Evolutionary conservation across 53 echinoderm and acorn worm genomes (phyloP).

Genomic region (Paracentrotus lividus): DNA sequence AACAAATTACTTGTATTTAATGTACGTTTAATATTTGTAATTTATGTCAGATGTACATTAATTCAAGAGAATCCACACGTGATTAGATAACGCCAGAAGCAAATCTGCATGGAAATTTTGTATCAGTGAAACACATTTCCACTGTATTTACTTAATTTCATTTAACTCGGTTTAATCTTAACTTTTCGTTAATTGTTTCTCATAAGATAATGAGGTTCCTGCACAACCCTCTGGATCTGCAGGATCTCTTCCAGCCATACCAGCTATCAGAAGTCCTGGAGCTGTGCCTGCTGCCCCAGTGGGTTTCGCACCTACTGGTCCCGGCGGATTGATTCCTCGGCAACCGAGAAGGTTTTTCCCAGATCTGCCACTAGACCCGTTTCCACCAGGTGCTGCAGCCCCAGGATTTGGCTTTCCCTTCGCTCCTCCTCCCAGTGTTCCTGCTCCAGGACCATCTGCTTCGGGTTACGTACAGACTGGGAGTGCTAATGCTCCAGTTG

Average conservation of each 20-base stretch:
- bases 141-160: too few species aligned
- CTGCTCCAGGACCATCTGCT: background rate
- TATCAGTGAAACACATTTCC: too few species aligned
- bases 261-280: background rate
- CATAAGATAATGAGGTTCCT: background rate
- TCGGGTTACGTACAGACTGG: background rate
- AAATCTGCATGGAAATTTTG: too few species aligned
- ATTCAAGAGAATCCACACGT: too few species aligned
- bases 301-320: background rate
- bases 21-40: too few species aligned
- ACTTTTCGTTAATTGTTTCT: too few species aligned
- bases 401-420: conserved; percentile 9
- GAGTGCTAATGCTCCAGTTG: background rate
- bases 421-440: background rate
- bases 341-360: background rate
- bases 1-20: too few species aligned
- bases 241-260: background rate
- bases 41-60: too few species aligned
- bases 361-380: background rate
- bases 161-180: too few species aligned
- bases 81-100: too few species aligned
- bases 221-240: background rate
- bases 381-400: conserved; percentile 27
- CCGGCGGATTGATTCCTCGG: background rate
- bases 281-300: background rate